Evolutionary conservation across 2,797 vertebrate genomes (phyloP).

Genomic region (Mionectes olivaceus): DNA sequence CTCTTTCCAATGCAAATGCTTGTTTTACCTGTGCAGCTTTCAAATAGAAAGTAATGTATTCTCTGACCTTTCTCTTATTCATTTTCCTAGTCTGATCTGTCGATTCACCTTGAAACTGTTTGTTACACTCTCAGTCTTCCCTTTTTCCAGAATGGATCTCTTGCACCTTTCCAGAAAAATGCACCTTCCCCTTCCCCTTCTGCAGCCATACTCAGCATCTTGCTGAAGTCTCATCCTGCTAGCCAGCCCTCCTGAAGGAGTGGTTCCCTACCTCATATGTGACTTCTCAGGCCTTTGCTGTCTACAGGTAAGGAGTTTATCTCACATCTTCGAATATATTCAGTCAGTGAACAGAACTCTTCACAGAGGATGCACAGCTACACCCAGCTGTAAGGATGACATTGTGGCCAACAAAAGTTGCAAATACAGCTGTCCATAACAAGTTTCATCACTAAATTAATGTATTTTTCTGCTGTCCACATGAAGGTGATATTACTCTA

Average conservation of each 20-base stretch:
- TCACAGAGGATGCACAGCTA: background rate
- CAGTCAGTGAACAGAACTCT: background rate
- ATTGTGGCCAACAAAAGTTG: background rate
- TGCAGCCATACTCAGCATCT: background rate
- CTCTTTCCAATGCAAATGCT: background rate
- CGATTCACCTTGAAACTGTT: background rate
- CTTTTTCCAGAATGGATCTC: background rate
- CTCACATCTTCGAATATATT: background rate
- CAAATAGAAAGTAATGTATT: background rate
- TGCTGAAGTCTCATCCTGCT: background rate
- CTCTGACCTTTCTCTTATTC: background rate
- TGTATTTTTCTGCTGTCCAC: background rate
- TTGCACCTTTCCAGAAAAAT: background rate
- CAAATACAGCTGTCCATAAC: background rate
- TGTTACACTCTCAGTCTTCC: fast-evolving
- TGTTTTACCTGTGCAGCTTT: background rate
- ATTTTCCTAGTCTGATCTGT: background rate
- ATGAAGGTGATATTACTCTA: background rate
- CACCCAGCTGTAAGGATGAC: background rate
- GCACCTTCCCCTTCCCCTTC: background rate
- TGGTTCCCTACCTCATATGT: fast-evolving
- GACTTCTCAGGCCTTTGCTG: background rate
- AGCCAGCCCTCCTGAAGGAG: background rate
- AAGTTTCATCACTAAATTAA: background rate
- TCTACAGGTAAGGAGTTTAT: background rate